phyloP scores from a whole-genome alignment of 1,140 invertebrate species.

The Chymomyza costata region DNA sequence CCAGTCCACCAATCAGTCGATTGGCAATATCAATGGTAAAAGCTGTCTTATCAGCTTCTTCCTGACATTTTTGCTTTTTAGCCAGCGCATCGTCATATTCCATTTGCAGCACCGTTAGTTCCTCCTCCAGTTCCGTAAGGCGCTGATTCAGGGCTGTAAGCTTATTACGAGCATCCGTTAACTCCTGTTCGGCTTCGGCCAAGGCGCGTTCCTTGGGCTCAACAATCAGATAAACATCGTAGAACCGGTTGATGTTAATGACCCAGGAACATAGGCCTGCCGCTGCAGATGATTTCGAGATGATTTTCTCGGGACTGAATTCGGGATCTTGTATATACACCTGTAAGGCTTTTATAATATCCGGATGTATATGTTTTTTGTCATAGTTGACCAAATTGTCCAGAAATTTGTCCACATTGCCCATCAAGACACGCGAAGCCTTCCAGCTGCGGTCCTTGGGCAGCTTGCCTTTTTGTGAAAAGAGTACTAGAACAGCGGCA shows the following conservation, averaged over 20 bases:
- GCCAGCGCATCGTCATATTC: constrained; percentile 90
- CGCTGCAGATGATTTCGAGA: constrained; percentile 89
- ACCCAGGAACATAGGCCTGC: constrained; percentile 95
- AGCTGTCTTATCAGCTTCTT: constrained; percentile 88
- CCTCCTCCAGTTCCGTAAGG: constrained; percentile 85
- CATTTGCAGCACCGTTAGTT: constrained; percentile 83
- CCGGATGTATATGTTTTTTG: constrained; percentile 94
- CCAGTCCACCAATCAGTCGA: constrained; percentile 92
- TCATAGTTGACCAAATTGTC: constrained; percentile 91
- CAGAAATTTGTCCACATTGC: constrained; percentile 88
- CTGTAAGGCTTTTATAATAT: constrained; percentile 85
- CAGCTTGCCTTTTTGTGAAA: constrained; percentile 90
- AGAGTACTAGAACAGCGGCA: constrained; percentile 90
- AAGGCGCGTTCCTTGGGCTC: constrained; percentile 90
- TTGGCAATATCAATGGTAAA: constrained; percentile 93
- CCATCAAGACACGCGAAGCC: constrained; percentile 90
- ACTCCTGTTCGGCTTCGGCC: constrained; percentile 88
- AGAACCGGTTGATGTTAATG: constrained; percentile 93
- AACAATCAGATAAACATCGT: constrained; percentile 93
- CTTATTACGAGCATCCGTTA: constrained; percentile 87
- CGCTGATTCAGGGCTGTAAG: constrained; percentile 79
- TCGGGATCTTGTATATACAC: constrained; percentile 81
- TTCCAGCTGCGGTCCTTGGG: constrained; percentile 97
- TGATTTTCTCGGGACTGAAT: constrained; percentile 90
- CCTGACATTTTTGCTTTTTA: constrained; percentile 91